A percentile compares a stretch with the other conserved stretches of the same genome.
These are phyloP conservation scores for Cichladusa arquata DNA, from an alignment of 2,113 vertebrate genomes.

Conservation along the genomic window DNA sequence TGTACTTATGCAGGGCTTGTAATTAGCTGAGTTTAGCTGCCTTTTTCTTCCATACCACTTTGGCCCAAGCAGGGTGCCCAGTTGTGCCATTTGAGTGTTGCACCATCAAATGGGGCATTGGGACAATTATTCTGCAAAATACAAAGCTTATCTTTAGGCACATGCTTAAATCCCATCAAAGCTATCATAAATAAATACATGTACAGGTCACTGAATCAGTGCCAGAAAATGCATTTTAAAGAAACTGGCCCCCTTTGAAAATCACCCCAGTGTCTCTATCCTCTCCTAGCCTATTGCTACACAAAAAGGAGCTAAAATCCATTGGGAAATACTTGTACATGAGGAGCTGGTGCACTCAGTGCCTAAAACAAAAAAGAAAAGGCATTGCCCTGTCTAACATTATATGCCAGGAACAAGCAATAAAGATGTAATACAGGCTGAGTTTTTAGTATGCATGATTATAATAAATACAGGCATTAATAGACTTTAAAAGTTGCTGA, in stretches of 20 bases:
- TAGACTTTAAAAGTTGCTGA: slow-evolving; percentile 11
- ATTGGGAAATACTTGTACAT: not conserved
- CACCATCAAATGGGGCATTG: not conserved
- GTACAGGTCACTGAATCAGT: not conserved
- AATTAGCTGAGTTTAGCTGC: not conserved
- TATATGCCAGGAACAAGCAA: not conserved
- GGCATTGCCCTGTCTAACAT: not conserved
- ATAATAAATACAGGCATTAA: slow-evolving; percentile 22
- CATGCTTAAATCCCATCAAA: not conserved
- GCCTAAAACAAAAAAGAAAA: not conserved
- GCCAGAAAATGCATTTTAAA: not conserved
- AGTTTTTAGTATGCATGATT: not conserved
- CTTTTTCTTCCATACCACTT: not conserved
- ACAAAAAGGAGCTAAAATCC: not conserved
- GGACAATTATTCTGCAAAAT: not conserved
- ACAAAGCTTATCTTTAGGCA: not conserved
- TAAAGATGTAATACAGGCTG: not conserved
- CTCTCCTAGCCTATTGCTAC: not conserved
- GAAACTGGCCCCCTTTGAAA: not conserved
- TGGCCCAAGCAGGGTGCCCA: not conserved
- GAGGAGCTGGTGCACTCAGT: not conserved
- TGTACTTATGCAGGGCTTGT: not conserved
- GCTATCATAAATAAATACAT: not conserved
- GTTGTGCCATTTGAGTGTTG: not conserved
- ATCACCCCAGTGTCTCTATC: not conserved